These are phyloP conservation scores for Latrodectus elegans DNA, from an alignment of 2,888 invertebrate genomes.

Conservation along the genomic window DNA sequence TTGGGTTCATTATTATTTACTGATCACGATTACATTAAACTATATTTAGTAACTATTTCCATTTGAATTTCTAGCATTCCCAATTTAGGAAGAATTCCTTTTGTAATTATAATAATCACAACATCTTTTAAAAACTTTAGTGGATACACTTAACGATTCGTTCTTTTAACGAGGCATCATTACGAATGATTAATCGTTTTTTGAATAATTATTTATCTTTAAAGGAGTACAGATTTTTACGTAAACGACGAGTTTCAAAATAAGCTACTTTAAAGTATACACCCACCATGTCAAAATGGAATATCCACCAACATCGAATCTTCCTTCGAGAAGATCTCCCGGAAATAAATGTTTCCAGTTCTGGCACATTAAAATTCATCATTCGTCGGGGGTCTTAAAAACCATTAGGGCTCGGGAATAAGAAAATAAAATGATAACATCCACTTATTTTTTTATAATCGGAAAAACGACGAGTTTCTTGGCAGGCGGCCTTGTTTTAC, in stretches of 20 bases:
- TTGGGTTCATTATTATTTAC: too few species aligned
- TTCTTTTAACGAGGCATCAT: too few species aligned
- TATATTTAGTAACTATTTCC: too few species aligned
- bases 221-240: neutral
- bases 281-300: neutral
- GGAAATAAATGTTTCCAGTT: conserved; percentile 28
- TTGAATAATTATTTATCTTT: neutral
- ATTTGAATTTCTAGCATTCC: too few species aligned
- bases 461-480: conserved; percentile 33
- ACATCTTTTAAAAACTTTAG: too few species aligned
- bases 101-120: too few species aligned
- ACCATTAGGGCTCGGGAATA: conserved; percentile 23
- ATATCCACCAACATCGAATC: neutral
- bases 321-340: neutral
- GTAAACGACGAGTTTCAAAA: neutral
- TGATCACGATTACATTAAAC: too few species aligned
- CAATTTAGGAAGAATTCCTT: too few species aligned
- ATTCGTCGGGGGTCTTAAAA: conserved; percentile 37
- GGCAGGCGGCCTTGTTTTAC: conserved; percentile 42
- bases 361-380: conserved; percentile 55
- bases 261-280: neutral
- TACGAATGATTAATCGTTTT: neutral
- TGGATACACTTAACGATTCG: too few species aligned
- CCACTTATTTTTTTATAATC: conserved; percentile 51
- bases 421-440: conserved; percentile 37